phyloP scores from a whole-genome alignment of 2,888 invertebrate genomes.

The Leptopterna dolabrata region DNA sequence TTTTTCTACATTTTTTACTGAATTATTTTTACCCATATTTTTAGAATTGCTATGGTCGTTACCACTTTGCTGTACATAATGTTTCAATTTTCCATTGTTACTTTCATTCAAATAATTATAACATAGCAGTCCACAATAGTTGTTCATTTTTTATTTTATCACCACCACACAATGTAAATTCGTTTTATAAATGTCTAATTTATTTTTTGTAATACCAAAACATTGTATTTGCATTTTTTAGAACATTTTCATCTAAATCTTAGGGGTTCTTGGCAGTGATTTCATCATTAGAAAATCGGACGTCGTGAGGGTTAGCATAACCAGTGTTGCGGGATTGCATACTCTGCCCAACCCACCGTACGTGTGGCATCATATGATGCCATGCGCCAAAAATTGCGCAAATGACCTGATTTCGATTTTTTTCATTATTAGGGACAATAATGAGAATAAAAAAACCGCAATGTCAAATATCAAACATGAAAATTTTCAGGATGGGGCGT shows the following conservation, averaged over 20 bases:
- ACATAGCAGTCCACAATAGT: constrained; percentile 13
- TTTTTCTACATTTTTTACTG: neutral
- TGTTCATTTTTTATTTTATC: constrained; percentile 5
- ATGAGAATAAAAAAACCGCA: neutral
- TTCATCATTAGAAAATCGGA: neutral
- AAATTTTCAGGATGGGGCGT: constrained; percentile 13
- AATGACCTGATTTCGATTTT: neutral
- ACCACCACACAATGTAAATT: too few species aligned
- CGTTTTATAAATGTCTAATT: too few species aligned
- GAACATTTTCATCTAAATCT: neutral
- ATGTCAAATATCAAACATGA: neutral
- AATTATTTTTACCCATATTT: constrained; percentile 15
- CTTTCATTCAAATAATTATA: neutral
- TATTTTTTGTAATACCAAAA: too few species aligned
- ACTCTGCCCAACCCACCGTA: constrained; percentile 21
- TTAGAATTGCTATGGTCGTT: neutral
- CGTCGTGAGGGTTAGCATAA: constrained; percentile 25
- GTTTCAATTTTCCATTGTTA: neutral
- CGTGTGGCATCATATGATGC: constrained; percentile 18
- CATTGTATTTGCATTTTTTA: too few species aligned
- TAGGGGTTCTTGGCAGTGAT: too few species aligned
- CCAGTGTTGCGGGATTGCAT: neutral
- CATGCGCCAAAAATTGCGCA: constrained; percentile 8
- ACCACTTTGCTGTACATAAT: neutral
- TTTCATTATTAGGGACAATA: constrained; percentile 1